Conservation (phyloP, 2,113 vertebrate species). For the Turdus rufiventris region DNA sequence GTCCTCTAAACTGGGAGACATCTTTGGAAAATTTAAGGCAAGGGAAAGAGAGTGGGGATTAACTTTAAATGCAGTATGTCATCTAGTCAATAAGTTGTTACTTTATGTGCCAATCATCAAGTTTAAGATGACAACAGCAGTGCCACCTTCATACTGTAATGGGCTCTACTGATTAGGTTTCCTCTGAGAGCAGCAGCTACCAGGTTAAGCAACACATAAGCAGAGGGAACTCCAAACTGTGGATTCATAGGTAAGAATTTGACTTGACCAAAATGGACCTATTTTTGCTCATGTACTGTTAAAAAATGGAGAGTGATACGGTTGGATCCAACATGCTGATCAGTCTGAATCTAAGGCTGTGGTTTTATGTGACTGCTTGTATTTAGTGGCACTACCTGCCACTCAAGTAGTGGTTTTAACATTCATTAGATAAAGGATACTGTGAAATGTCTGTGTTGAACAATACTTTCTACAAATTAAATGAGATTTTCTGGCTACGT, state of each 20-base stretch:
- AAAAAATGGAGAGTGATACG: neutral
- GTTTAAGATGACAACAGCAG: neutral
- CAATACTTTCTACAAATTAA: neutral
- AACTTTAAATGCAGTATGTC: neutral
- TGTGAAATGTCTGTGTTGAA: neutral
- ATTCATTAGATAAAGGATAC: neutral
- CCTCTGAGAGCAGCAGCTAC: neutral
- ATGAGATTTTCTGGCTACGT: neutral
- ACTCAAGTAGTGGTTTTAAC: neutral
- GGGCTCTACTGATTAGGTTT: neutral
- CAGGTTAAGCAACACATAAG: neutral
- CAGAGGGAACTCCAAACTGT: neutral
- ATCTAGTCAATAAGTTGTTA: neutral
- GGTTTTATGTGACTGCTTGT: neutral
- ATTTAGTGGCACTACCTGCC: neutral
- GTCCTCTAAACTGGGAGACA: neutral
- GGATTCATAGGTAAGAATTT: neutral
- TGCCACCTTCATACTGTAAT: neutral
- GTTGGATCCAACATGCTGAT: neutral
- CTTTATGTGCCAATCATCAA: neutral
- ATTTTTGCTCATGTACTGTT: neutral
- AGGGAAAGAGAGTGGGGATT: neutral
- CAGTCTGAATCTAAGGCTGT: neutral
- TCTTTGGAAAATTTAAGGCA: neutral
- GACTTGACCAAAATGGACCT: neutral